These are phyloP conservation scores for Plagiodera versicolora DNA, from an alignment of 2,888 invertebrate species.

Conservation along the genomic window DNA sequence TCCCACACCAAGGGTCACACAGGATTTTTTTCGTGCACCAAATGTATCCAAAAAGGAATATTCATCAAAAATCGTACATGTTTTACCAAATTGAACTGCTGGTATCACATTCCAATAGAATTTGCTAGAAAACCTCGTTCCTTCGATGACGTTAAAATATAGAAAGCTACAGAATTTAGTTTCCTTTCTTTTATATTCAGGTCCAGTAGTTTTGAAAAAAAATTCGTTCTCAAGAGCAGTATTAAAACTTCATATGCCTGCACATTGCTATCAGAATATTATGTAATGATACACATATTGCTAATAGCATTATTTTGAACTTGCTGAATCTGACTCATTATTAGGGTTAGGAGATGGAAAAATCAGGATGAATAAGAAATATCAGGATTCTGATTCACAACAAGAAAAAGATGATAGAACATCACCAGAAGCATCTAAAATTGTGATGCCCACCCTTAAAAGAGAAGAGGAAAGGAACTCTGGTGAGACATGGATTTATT, in stretches of 20 bases:
- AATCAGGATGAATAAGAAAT: not conserved
- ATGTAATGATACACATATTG: constrained; percentile 7
- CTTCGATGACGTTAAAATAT: constrained; percentile 20
- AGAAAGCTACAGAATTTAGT: constrained; percentile 31
- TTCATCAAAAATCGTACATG: constrained; percentile 13
- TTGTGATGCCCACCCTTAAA: not conserved
- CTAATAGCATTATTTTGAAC: constrained; percentile 8
- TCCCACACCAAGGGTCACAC: constrained; percentile 3
- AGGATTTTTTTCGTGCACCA: constrained; percentile 13
- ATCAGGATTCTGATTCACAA: not conserved
- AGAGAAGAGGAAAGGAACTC: too few species aligned
- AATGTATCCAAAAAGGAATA: constrained; percentile 11
- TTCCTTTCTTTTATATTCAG: constrained; percentile 23
- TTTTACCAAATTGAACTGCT: constrained; percentile 4
- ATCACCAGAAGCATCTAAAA: not conserved
- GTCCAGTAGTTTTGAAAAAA: constrained; percentile 20
- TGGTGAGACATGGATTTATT: too few species aligned
- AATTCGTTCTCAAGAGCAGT: constrained; percentile 11
- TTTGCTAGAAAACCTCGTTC: constrained; percentile 28
- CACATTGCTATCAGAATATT: constrained; percentile 19
- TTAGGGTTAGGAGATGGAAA: not conserved
- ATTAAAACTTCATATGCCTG: constrained; percentile 13
- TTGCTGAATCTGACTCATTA: constrained; percentile 12
- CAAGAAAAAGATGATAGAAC: not conserved
- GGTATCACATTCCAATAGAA: constrained; percentile 20